A percentile compares a stretch with the other conserved stretches of the same genome.
Evolutionary conservation across 2,113 vertebrate genomes (phyloP).

Genomic region (Aspidoscelis tigris): DNA sequence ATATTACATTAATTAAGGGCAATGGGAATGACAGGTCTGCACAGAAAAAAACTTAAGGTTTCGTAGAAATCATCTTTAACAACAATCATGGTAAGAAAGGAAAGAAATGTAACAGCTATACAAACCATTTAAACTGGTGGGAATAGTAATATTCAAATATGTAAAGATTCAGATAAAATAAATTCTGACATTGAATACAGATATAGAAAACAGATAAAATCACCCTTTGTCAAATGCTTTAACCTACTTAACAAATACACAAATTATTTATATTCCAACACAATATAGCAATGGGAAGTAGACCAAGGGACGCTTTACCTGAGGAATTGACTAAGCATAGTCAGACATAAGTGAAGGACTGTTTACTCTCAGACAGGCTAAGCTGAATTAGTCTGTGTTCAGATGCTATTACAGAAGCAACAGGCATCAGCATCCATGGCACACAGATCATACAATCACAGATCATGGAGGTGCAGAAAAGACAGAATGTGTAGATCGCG

Average conservation of each 20-base stretch:
- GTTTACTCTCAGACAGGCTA: no score
- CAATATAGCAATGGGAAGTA: neutral
- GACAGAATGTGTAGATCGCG: no score
- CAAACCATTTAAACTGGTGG: neutral
- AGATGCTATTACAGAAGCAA: no score
- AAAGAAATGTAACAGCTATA: conserved; percentile 23
- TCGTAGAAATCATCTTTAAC: conserved; percentile 51
- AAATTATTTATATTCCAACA: neutral
- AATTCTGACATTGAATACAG: neutral
- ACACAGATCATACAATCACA: no score
- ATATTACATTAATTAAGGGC: conserved; percentile 63
- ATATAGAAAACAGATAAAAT: neutral
- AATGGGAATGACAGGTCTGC: conserved; percentile 54
- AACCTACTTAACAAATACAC: neutral
- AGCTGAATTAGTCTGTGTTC: no score
- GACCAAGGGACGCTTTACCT: no score
- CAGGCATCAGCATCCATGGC: no score
- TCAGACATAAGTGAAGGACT: no score
- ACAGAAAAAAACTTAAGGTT: conserved; percentile 46
- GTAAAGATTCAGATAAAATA: neutral
- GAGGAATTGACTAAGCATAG: no score
- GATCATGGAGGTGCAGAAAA: no score
- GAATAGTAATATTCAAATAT: conserved; percentile 9
- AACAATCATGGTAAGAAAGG: conserved; percentile 37
- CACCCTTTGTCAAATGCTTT: neutral